A percentile compares a stretch with the other conserved stretches of the same genome.
Evolutionary conservation across 2,888 invertebrate genomes (phyloP).

Genomic region (Cephus pygmeus): DNA sequence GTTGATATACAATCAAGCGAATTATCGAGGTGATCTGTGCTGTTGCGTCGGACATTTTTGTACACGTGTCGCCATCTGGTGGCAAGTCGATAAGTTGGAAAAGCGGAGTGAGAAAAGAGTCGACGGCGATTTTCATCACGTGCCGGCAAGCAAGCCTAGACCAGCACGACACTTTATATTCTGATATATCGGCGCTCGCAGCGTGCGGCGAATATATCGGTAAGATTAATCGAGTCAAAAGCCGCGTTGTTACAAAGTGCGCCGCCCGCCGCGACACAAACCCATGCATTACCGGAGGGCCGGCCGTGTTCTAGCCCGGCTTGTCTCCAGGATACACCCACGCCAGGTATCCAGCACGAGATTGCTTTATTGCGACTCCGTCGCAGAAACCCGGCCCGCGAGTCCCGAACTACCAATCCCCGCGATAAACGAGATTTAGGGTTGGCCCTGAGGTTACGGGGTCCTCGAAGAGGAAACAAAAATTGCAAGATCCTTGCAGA

Average conservation of each 20-base stretch:
- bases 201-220: slow-evolving; percentile 53
- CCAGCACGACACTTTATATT: slow-evolving; percentile 57
- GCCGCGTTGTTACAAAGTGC: slow-evolving; percentile 65
- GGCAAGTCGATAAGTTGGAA: not conserved
- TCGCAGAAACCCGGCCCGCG: slow-evolving; percentile 30
- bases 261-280: slow-evolving; percentile 64
- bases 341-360: slow-evolving; percentile 37
- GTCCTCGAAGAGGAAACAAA: not conserved
- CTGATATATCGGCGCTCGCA: slow-evolving; percentile 57
- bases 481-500: not conserved
- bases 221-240: slow-evolving; percentile 66
- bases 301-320: slow-evolving; percentile 42
- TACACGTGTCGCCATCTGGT: not conserved
- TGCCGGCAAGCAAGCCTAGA: slow-evolving; percentile 12
- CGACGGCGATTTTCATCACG: slow-evolving; percentile 4
- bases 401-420: slow-evolving; percentile 33
- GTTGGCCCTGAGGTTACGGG: not conserved
- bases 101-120: not conserved
- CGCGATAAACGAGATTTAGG: slow-evolving; percentile 26
- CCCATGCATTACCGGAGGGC: slow-evolving; percentile 55
- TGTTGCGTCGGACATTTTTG: not conserved
- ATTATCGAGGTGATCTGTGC: not conserved
- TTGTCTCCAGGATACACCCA: slow-evolving; percentile 56
- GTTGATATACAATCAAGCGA: not conserved
- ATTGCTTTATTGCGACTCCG: slow-evolving; percentile 42